phyloP scores from a whole-genome alignment of 2,888 invertebrate genomes.

The Choreutis nemorana region DNA sequence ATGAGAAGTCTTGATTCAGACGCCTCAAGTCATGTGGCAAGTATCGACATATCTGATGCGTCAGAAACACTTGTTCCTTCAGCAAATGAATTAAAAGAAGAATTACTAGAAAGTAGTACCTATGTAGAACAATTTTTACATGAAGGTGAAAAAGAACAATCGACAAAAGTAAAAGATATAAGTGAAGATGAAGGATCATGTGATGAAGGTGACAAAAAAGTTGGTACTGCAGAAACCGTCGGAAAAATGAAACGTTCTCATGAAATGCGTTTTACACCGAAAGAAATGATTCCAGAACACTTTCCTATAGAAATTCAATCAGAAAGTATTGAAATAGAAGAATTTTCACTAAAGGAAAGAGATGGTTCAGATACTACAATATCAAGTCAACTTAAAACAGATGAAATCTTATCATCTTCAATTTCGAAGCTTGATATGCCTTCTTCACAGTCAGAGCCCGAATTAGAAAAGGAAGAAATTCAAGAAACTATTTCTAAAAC shows the following conservation, averaged over 20 bases:
- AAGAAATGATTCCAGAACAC: slow-evolving; percentile 57
- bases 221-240: slow-evolving; percentile 61
- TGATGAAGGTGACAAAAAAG: slow-evolving; percentile 62
- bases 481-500: slow-evolving; percentile 28
- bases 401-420: slow-evolving; percentile 48
- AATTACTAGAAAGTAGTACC: slow-evolving; percentile 71
- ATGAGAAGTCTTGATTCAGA: slow-evolving; percentile 91
- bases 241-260: slow-evolving; percentile 87
- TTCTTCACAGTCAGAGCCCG: slow-evolving; percentile 36
- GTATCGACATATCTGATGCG: slow-evolving; percentile 89
- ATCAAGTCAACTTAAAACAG: slow-evolving; percentile 53
- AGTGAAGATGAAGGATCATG: slow-evolving; percentile 64
- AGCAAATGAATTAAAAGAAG: slow-evolving; percentile 80
- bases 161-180: slow-evolving; percentile 45
- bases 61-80: slow-evolving; percentile 95
- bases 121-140: slow-evolving; percentile 63
- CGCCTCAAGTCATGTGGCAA: slow-evolving; percentile 87
- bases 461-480: slow-evolving; percentile 29
- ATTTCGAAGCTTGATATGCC: slow-evolving; percentile 52
- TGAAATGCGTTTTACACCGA: slow-evolving; percentile 88
- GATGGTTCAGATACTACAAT: slow-evolving; percentile 53
- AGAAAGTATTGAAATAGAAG: slow-evolving; percentile 49
- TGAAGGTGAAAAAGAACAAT: slow-evolving; percentile 38
- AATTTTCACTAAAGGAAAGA: slow-evolving; percentile 45
- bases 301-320: slow-evolving; percentile 44